Base-by-base conservation (phyloP, 2,888 invertebrate species). In the Caenorhabditis parvicauda region DNA sequence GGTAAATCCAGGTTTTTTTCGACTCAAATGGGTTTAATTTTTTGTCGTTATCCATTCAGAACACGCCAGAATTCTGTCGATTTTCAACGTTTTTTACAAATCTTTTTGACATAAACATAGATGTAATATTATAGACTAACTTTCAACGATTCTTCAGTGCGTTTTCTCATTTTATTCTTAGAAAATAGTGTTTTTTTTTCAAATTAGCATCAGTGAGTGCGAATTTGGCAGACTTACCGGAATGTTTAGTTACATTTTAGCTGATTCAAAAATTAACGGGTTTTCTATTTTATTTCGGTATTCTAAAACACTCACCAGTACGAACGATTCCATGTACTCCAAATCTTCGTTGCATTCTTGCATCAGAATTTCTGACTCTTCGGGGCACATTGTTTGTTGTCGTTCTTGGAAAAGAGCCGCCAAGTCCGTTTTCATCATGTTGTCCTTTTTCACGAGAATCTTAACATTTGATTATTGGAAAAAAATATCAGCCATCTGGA, bases 261-360 rank as follows among this genome's bases (percentile, higher is more conserved):
- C n/a, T n/a, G n/a, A n/a, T n/a, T n/a, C n/a, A n/a, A n/a, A n/a
- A n/a, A n/a, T n/a, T n/a, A n/a, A n/a, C n/a, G n/a, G n/a, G n/a
- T n/a, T n/a, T n/a, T n/a, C n/a, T n/a, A n/a, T n/a, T n/a, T n/a
- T n/a, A n/a, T n/a, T n/a, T n/a, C 6, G 19, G n/a, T 39, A 17
- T 39, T 39, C 39, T 9, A 39, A 39, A 39, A n/a, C n/a, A 39
- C n/a, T 17, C 6, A 39, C 17, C 64, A 96, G 85, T 4, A 96
- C 95, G 83, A 98, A 93, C 0, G 92, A 88, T 83, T 96, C 95
- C 92, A 96, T 95, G 22, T 90, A 90, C 82, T 95, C 95, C 67
- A 98, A 86, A 83, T 98, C 96, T 72, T 95, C 94, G 84, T 96
- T 95, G 92, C 95, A 96, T 81, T 96, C 96, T 28, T 72, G 65